A percentile compares a stretch with the other conserved stretches of the same genome.
These are phyloP conservation scores for Glaucidium brasilianum DNA, from an alignment of 2,113 vertebrate genomes.

Conservation along the genomic window DNA sequence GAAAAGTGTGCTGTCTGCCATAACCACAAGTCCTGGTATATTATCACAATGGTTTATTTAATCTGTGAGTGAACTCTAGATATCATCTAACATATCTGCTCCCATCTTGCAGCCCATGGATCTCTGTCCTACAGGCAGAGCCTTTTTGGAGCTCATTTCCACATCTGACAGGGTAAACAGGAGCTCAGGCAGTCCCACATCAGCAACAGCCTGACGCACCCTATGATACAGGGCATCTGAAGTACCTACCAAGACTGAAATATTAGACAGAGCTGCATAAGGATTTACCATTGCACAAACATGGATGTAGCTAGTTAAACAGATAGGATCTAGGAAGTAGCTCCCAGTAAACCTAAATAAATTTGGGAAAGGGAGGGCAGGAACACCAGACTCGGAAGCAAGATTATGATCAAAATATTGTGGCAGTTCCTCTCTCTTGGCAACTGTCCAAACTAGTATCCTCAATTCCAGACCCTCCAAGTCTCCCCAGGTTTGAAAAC, in stretches of 20 bases:
- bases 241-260: neutral
- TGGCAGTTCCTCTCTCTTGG: neutral
- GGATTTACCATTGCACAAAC: neutral
- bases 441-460: neutral
- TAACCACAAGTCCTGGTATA: neutral
- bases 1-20: neutral
- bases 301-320: neutral
- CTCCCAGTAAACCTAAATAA: neutral
- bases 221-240: neutral
- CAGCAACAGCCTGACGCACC: neutral
- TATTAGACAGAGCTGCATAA: neutral
- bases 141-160: neutral
- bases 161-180: neutral
- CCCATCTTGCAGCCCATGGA: neutral
- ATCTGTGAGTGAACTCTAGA: neutral
- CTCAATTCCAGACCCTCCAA: neutral
- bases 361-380: neutral
- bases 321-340: neutral
- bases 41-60: constrained; percentile 33
- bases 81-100: neutral
- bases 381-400: neutral
- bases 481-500: neutral
- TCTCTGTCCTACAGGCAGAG: neutral
- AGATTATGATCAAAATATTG: neutral
- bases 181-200: neutral